These are phyloP conservation scores for Neotoxoptera formosana DNA, from an alignment of 1,140 invertebrate species.

Conservation along the genomic window DNA sequence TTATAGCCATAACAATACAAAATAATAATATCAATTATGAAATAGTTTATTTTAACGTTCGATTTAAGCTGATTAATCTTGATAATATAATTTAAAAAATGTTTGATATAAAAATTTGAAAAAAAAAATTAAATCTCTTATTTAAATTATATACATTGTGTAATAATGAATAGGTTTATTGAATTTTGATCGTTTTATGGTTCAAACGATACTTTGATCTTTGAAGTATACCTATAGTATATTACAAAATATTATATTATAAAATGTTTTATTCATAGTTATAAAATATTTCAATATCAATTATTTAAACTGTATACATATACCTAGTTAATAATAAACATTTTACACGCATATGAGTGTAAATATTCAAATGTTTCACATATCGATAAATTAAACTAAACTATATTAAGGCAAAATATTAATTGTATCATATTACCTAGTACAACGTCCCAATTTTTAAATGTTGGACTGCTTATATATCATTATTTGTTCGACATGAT, in stretches of 20 bases:
- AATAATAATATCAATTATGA: too few species aligned
- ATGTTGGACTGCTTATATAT: not conserved
- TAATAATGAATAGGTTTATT: too few species aligned
- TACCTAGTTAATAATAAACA: not conserved
- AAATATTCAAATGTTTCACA: not conserved
- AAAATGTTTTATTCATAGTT: not conserved
- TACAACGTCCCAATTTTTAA: not conserved
- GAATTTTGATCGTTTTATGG: too few species aligned
- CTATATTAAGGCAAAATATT: too few species aligned
- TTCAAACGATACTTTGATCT: not conserved
- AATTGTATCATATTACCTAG: not conserved
- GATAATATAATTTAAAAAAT: too few species aligned
- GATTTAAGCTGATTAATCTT: too few species aligned
- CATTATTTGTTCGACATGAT: not conserved
- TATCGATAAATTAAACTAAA: not conserved
- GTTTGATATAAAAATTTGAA: too few species aligned
- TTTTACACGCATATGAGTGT: not conserved
- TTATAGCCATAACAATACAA: too few species aligned
- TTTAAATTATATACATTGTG: too few species aligned
- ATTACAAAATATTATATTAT: not conserved
- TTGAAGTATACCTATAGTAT: not conserved
- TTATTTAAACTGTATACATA: too few species aligned
- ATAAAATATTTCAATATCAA: not conserved
- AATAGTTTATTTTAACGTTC: too few species aligned
- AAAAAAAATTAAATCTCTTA: too few species aligned